phyloP scores from a whole-genome alignment of 2,888 invertebrate genomes.

The Gasteruption jaculator region DNA sequence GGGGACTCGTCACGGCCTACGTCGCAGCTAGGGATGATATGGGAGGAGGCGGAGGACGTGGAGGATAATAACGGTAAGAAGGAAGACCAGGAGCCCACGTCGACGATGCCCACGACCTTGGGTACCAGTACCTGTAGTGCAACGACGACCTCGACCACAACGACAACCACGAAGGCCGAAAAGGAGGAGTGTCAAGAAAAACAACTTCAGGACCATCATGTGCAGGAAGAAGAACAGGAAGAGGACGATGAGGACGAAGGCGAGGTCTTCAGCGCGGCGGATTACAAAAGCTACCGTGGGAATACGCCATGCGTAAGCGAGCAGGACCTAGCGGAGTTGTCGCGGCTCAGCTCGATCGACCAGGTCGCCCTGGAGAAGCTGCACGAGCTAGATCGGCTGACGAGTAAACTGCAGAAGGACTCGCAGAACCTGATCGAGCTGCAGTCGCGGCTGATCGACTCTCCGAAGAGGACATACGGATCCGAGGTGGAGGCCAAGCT shows the following conservation, averaged over 20 bases:
- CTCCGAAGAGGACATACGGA: constrained; percentile 54
- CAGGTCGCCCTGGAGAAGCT: constrained; percentile 74
- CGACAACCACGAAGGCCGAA: constrained; percentile 18
- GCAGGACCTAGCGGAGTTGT: constrained; percentile 72
- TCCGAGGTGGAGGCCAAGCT: constrained; percentile 60
- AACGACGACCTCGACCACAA: constrained; percentile 23
- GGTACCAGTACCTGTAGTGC: no score
- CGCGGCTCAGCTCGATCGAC: constrained; percentile 71
- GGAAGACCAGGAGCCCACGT: constrained; percentile 31
- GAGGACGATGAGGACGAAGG: constrained; percentile 56
- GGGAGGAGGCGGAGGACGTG: constrained; percentile 77
- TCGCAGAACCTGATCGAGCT: constrained; percentile 73
- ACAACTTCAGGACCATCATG: constrained; percentile 21
- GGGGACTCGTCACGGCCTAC: constrained; percentile 60
- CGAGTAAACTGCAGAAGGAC: constrained; percentile 73
- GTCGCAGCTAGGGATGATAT: constrained; percentile 80
- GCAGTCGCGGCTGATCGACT: constrained; percentile 66
- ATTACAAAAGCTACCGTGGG: constrained; percentile 75
- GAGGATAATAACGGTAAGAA: constrained; percentile 57
- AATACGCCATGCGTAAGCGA: constrained; percentile 72
- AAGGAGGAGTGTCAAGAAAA: constrained; percentile 30
- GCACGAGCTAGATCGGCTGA: constrained; percentile 73
- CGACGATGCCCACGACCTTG: no score
- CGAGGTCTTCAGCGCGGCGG: constrained; percentile 70
- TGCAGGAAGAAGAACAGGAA: constrained; percentile 40